Conservation (phyloP, 2,888 invertebrate species). For the Orthosia gracilis region DNA sequence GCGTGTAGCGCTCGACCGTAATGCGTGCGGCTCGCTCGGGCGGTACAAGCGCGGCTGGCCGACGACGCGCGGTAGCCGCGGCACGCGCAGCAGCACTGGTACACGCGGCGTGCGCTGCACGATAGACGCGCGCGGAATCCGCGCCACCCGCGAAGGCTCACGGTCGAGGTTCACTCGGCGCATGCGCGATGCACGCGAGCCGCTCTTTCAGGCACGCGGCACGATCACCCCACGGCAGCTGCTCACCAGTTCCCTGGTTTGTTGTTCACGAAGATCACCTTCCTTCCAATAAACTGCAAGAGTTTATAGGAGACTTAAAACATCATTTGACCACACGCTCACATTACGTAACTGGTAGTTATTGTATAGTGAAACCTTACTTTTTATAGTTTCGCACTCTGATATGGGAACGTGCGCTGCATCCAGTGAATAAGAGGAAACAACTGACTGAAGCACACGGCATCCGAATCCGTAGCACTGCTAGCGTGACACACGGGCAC, state of each 20-base stretch:
- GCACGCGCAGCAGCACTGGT: not conserved
- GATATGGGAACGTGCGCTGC: not conserved
- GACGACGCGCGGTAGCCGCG: not conserved
- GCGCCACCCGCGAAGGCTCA: conserved; percentile 36
- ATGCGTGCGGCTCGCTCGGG: too few relatives aligned
- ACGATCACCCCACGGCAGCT: conserved; percentile 1
- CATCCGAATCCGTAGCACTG: not conserved
- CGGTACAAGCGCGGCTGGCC: not conserved
- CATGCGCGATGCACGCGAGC: conserved; percentile 41
- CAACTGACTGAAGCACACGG: not conserved
- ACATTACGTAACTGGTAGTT: conserved; percentile 23
- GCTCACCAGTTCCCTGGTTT: conserved; percentile 6
- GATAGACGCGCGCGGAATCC: conserved; percentile 3
- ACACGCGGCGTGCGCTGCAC: not conserved
- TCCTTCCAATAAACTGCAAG: conserved; percentile 29
- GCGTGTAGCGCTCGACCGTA: too few relatives aligned
- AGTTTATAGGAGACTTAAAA: conserved; percentile 6
- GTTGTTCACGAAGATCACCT: not conserved
- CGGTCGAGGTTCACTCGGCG: conserved; percentile 36
- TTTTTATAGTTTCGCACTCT: not conserved
- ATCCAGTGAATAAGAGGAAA: not conserved
- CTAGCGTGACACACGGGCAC: not conserved
- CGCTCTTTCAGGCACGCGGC: conserved; percentile 10
- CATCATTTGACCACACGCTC: not conserved
- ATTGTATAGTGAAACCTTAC: conserved; percentile 18